These are phyloP conservation scores for Lordiphosa stackelbergi DNA, from an alignment of 1,140 invertebrate genomes.

Conservation along the genomic window DNA sequence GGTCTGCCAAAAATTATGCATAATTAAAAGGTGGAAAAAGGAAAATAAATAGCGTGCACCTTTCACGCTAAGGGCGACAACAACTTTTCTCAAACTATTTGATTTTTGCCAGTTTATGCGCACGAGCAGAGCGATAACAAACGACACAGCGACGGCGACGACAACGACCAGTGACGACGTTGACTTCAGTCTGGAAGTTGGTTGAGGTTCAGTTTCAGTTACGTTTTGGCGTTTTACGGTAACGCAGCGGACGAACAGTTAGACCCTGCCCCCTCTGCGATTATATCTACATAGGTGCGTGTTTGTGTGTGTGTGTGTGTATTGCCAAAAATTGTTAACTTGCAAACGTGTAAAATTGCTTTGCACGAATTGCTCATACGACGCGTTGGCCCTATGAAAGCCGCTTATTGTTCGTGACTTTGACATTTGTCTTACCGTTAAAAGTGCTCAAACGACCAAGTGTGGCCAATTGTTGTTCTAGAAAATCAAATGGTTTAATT, in stretches of 20 bases:
- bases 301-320: slow-evolving; percentile 20
- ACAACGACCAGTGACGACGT: slow-evolving; percentile 11
- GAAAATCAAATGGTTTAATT: slow-evolving; percentile 15
- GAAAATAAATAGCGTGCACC: slow-evolving; percentile 30
- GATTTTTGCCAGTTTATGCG: slow-evolving; percentile 53
- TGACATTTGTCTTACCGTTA: slow-evolving; percentile 51
- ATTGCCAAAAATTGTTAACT: slow-evolving; percentile 19
- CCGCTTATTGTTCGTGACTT: slow-evolving; percentile 63
- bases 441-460: slow-evolving; percentile 27
- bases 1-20: slow-evolving; percentile 40
- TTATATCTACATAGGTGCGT: slow-evolving; percentile 26
- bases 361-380: slow-evolving; percentile 54
- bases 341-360: slow-evolving; percentile 59
- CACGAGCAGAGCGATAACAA: slow-evolving; percentile 70
- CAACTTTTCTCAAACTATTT: slow-evolving; percentile 40
- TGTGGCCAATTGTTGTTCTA: slow-evolving; percentile 52
- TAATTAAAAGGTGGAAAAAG: slow-evolving; percentile 56
- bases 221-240: slow-evolving; percentile 75
- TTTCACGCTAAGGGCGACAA: slow-evolving; percentile 45
- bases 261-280: slow-evolving; percentile 20
- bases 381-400: slow-evolving; percentile 38
- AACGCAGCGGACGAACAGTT: slow-evolving; percentile 62
- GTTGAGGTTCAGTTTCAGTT: slow-evolving; percentile 65
- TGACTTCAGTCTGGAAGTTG: slow-evolving; percentile 61
- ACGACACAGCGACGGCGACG: slow-evolving; percentile 20